Base-by-base conservation (phyloP, 2,797 vertebrate species). In the Neostethus bicornis region DNA sequence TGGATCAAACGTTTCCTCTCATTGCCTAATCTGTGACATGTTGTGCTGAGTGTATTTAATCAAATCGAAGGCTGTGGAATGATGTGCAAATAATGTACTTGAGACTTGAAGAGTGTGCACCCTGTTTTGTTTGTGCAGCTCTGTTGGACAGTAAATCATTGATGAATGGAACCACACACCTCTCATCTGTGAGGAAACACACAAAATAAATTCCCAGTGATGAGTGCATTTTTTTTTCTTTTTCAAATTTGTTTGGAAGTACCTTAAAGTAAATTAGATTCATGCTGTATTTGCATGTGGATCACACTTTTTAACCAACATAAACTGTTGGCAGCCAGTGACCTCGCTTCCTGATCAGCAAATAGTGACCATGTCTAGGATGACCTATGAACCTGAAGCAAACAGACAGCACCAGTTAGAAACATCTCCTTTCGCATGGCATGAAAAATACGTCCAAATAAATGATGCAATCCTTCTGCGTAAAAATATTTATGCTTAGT, bases 401-500 rank as follows among this genome's bases (percentile, higher is more conserved):
- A 83, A 77, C 79, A 55, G 62, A 75, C 73, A 70, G 66, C 61
- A 52, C 47, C 61, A 45, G 61, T 1, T 45, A 38, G 21, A 9
- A 49, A 43, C 16, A 4, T n/a, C 34, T 28, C 37, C 37, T 39
- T 79, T 64, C 25, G 45, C 57, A n/a, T n/a, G n/a, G n/a, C n/a
- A n/a, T n/a, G n/a, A n/a, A n/a, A n/a, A n/a, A n/a, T n/a, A n/a
- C n/a, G n/a, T n/a, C n/a, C n/a, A n/a, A n/a, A n/a, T n/a, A n/a
- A n/a, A n/a, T n/a, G n/a, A 16, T 10, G 2, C 28, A 10, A 11
- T 10, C 7, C 11, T 31, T 28, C 28, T 28, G n/a, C n/a, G 4
- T 34, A 80, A 85, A 90, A 89, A 89, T 89, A 88, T 90, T 91
- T 85, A 85, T 70, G 61, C 37, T 54, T 17, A 61, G 68, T 71